Evolutionary conservation across 2,113 vertebrate genomes (phyloP).

Genomic region (Xiphophorus maculatus): DNA sequence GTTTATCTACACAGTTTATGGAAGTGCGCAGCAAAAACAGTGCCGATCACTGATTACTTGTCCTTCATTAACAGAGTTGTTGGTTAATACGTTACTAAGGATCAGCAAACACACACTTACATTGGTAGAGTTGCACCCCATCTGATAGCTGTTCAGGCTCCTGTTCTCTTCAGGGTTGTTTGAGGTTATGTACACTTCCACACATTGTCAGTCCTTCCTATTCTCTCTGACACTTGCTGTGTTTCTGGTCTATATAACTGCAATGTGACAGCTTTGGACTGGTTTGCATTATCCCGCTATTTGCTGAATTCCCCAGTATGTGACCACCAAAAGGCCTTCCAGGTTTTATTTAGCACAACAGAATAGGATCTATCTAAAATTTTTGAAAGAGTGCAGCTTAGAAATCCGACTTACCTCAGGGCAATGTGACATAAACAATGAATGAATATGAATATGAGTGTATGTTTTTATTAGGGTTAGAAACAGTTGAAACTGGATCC

Average conservation of each 20-base stretch:
- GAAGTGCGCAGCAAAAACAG: constrained; percentile 37
- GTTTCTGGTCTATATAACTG: constrained; percentile 37
- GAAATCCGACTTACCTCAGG: too few species aligned
- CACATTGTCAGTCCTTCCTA: constrained; percentile 41
- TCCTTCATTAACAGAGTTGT: constrained; percentile 76
- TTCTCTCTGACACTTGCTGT: constrained; percentile 16
- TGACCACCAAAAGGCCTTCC: constrained; percentile 9
- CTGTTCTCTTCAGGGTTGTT: constrained; percentile 42
- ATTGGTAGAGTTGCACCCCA: constrained; percentile 19
- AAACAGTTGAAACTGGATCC: too few species aligned
- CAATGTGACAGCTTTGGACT: constrained; percentile 42
- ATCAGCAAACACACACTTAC: constrained; percentile 42
- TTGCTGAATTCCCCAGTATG: constrained; percentile 6
- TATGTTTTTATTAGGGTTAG: too few species aligned
- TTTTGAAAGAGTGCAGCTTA: too few species aligned
- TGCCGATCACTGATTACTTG: constrained; percentile 65
- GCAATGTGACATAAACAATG: too few species aligned
- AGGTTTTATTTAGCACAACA: not conserved
- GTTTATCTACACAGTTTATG: constrained; percentile 42
- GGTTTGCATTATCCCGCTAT: constrained; percentile 21
- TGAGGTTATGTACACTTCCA: constrained; percentile 49
- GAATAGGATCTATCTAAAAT: too few species aligned
- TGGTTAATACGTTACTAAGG: constrained; percentile 76
- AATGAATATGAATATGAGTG: too few species aligned
- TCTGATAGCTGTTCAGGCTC: constrained; percentile 47